A percentile compares a stretch with the other conserved stretches of the same genome.
phyloP scores from a whole-genome alignment of 1,140 invertebrate species.

The Drosophila dunni region DNA sequence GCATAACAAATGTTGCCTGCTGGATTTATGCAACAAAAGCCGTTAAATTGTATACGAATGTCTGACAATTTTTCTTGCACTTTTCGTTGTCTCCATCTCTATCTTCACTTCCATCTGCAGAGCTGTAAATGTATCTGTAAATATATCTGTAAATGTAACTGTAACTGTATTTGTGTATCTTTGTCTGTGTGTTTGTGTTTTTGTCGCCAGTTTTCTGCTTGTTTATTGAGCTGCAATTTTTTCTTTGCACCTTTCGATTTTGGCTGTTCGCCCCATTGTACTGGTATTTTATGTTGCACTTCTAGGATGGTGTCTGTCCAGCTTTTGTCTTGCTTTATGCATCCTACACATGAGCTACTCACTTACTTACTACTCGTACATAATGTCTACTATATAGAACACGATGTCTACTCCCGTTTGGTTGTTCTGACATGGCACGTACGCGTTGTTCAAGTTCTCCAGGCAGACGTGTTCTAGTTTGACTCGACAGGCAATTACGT shows the following conservation, averaged over 20 bases:
- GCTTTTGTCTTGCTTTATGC: conserved; percentile 64
- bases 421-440: conserved; percentile 64
- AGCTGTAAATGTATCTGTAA: conserved; percentile 18
- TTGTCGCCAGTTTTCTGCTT: conserved; percentile 64
- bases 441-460: conserved; percentile 45
- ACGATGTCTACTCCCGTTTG: conserved; percentile 38
- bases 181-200: conserved; percentile 13
- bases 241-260: conserved; percentile 62
- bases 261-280: conserved; percentile 20
- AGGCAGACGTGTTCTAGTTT: conserved; percentile 76
- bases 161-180: neutral
- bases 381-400: conserved; percentile 60
- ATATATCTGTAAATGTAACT: conserved; percentile 7
- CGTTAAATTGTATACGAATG: conserved; percentile 76
- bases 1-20: conserved; percentile 79
- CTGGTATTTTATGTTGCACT: conserved; percentile 22
- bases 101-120: conserved; percentile 24
- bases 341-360: conserved; percentile 22
- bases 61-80: conserved; percentile 61
- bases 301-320: conserved; percentile 15
- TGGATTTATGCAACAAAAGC: conserved; percentile 80
- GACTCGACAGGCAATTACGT: conserved; percentile 65
- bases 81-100: conserved; percentile 39
- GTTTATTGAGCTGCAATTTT: conserved; percentile 74
- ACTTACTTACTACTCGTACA: conserved; percentile 9